phyloP scores from a whole-genome alignment of 2,888 invertebrate genomes.

The Archips crataeganus region DNA sequence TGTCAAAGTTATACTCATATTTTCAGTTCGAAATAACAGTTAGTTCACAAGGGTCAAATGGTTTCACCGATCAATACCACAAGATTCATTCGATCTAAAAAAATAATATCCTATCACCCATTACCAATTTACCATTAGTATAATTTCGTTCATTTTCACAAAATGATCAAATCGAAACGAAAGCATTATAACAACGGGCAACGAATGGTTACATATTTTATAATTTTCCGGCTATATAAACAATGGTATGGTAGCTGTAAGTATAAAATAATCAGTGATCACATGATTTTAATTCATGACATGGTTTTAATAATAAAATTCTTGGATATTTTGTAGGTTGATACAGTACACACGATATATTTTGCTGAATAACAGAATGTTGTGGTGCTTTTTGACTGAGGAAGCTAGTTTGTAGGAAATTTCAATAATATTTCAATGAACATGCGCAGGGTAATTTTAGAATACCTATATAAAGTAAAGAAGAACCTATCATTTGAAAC shows the following conservation, averaged over 20 bases:
- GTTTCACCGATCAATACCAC: constrained; percentile 3
- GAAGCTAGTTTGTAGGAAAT: no score
- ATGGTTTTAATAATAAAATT: no score
- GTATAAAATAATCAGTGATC: constrained; percentile 13
- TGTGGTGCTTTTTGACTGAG: no score
- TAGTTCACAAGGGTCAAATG: neutral
- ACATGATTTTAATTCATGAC: no score
- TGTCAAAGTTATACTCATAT: no score
- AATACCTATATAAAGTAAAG: neutral
- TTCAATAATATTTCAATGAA: neutral
- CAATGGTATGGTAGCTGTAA: constrained; percentile 16
- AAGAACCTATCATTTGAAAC: neutral
- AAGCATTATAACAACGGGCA: constrained; percentile 1
- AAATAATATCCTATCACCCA: neutral
- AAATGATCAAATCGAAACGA: constrained; percentile 17
- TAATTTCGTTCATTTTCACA: constrained; percentile 7
- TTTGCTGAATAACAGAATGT: neutral
- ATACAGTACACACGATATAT: no score
- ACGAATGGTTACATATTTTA: constrained; percentile 23
- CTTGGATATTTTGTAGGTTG: no score
- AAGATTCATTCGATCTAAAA: constrained; percentile 1
- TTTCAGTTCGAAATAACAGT: neutral
- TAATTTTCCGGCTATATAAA: neutral
- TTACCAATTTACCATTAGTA: constrained; percentile 7
- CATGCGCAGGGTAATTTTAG: neutral